These are phyloP conservation scores for Junonia oenone DNA, from an alignment of 2,888 invertebrate genomes.

Conservation along the genomic window DNA sequence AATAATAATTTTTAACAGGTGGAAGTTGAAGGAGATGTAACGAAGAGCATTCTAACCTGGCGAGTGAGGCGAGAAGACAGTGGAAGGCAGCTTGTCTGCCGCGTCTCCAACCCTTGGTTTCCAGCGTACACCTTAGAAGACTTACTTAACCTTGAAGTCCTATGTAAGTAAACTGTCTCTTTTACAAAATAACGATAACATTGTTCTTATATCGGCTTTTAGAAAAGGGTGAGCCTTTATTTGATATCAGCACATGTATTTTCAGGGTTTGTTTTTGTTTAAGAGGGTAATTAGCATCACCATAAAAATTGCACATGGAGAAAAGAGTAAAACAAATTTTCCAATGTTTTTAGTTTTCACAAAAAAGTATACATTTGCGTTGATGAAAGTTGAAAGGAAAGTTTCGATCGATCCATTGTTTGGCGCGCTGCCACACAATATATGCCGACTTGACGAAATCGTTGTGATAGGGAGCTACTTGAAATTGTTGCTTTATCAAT, in stretches of 20 bases:
- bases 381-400: neutral
- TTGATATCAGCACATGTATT: too few relatives aligned
- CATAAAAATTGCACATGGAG: too few relatives aligned
- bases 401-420: conserved; percentile 16
- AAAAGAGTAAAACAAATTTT: too few relatives aligned
- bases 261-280: too few relatives aligned
- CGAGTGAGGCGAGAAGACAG: conserved; percentile 88
- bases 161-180: too few relatives aligned
- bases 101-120: conserved; percentile 92
- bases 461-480: conserved; percentile 23
- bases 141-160: conserved; percentile 86
- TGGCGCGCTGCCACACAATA: conserved; percentile 26
- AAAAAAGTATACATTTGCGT: neutral
- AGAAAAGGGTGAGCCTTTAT: too few relatives aligned
- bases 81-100: conserved; percentile 89
- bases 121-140: conserved; percentile 90
- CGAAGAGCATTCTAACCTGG: conserved; percentile 87
- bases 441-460: conserved; percentile 21
- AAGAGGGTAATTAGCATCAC: too few relatives aligned
- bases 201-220: too few relatives aligned
- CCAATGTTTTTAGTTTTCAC: too few relatives aligned
- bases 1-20: conserved; percentile 56
- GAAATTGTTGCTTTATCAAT: neutral
- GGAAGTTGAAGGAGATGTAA: conserved; percentile 82
- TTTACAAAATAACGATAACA: too few relatives aligned